These are phyloP conservation scores for Urocyon cinereoargenteus DNA, from an alignment of 2,797 vertebrate genomes.

Conservation along the genomic window DNA sequence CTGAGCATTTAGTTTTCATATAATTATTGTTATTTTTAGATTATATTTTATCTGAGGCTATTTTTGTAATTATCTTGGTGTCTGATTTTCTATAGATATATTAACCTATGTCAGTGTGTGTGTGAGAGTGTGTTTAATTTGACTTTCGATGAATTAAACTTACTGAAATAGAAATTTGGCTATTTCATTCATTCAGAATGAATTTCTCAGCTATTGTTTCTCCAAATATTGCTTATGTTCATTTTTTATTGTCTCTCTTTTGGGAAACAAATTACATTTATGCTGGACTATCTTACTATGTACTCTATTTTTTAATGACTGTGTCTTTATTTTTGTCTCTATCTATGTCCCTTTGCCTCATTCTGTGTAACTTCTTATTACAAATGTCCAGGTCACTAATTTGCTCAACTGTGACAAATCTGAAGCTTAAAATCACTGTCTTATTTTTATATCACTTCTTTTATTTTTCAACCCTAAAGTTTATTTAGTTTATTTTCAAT, in stretches of 20 bases:
- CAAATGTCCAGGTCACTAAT: background rate
- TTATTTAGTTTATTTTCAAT: background rate
- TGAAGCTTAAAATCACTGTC: background rate
- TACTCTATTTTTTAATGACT: background rate
- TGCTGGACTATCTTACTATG: background rate
- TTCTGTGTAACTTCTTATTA: background rate
- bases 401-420: background rate
- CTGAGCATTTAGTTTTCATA: background rate
- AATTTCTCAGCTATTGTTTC: background rate
- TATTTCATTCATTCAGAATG: background rate
- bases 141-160: background rate
- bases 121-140: background rate
- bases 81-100: background rate
- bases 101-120: background rate
- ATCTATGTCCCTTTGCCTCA: background rate
- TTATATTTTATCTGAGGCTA: background rate
- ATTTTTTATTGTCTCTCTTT: background rate
- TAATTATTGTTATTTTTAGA: background rate
- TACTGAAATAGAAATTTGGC: background rate
- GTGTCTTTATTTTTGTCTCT: background rate
- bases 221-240: background rate
- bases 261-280: background rate
- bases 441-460: background rate
- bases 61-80: background rate
- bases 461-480: background rate